Percentiles rank a stretch among this genome's conserved stretches.
These are phyloP conservation scores for Neodiprion pinetum DNA, from an alignment of 1,140 invertebrate species.

Conservation along the genomic window DNA sequence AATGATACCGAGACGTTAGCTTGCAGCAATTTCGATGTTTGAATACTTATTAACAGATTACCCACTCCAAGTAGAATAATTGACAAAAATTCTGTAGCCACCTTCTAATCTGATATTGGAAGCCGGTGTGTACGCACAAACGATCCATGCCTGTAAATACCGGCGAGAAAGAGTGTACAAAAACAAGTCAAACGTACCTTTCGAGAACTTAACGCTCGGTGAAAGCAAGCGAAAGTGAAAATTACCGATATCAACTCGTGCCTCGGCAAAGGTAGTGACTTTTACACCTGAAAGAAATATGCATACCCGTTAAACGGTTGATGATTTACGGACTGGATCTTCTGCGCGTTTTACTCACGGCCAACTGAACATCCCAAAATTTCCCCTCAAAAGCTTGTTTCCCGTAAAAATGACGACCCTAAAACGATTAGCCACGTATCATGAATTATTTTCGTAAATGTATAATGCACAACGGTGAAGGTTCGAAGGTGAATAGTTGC, in stretches of 20 bases:
- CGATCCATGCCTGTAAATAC: background rate
- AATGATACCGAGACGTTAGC: no score
- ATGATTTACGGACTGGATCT: background rate
- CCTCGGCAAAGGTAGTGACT: background rate
- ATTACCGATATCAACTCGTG: constrained; percentile 16
- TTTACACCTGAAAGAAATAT: background rate
- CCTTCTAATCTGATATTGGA: background rate
- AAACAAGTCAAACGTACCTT: background rate
- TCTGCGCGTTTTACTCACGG: no score
- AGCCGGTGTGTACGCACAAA: background rate
- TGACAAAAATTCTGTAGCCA: background rate
- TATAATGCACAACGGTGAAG: constrained; percentile 45
- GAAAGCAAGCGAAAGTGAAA: constrained; percentile 24
- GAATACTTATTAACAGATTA: no score
- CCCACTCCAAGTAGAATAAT: background rate
- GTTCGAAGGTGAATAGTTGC: constrained; percentile 53
- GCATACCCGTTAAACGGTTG: background rate
- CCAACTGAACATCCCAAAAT: background rate
- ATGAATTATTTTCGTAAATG: background rate
- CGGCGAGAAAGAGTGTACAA: background rate
- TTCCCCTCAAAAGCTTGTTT: background rate
- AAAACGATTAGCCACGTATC: background rate
- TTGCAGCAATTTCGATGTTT: no score
- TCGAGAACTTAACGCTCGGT: constrained; percentile 5
- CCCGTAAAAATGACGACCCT: background rate